Base-by-base conservation (phyloP, 1,140 invertebrate species). In the Elymnias hypermnestra region DNA sequence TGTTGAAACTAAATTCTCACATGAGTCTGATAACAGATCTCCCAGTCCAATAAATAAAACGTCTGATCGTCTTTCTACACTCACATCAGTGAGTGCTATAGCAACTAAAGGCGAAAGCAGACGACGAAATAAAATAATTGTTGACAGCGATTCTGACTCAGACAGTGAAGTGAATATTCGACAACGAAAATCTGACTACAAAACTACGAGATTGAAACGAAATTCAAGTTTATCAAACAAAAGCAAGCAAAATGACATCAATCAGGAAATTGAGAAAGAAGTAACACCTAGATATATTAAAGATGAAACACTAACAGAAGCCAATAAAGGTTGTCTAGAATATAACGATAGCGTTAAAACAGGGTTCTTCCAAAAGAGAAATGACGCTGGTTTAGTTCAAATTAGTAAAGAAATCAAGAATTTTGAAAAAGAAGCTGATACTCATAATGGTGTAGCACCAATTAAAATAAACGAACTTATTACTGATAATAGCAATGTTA, bases 1-100 rank as follows among this genome's bases (percentile, higher is more conserved):
- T 47, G 89, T 92, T 53, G 90, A 92, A 76, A 86, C 89, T 49
- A 91, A 91, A 69, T 89, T 90, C 65, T 85, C 87, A 8, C 87
- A 89, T 54, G 82, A 85, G 72, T 70, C 79, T 53, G 58, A 61
- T 57, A 68, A 78, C 64, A 83, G 72, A 49, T 58, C 78, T 53
- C 68, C 78, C 48, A 76, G 77, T 72, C 77, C 82, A 62, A 63
- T 52, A 54, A 57, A 60, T 44, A 85, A 78, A 74, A 36, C 64
- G 71, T 76, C 82, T 82, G 79, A 83, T 61, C 76, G 77, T 65
- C 82, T 85, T 85, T 82, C 77, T 72, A 83, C 82, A 61, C 79
- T 85, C 79, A 81, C 82, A 58, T 64, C 71, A 49, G 74, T 83
- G 72, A 74, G 75, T 79, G 72, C 64, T 64, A 53, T 85, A 66